Evolutionary conservation across 2,797 vertebrate species (phyloP).

Genomic region (Passerculus sandwichensis): DNA sequence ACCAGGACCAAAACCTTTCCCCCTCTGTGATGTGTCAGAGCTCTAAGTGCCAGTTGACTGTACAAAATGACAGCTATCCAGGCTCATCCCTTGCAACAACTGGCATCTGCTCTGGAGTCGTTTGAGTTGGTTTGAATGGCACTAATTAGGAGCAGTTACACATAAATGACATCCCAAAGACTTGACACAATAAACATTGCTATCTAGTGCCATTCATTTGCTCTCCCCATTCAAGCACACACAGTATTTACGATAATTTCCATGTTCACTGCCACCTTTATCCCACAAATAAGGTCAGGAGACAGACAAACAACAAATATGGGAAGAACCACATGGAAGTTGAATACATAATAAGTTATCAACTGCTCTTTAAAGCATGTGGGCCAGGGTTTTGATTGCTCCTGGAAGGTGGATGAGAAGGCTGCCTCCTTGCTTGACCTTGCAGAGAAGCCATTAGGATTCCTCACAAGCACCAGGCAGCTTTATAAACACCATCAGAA

Average conservation of each 20-base stretch:
- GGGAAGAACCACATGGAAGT: not conserved
- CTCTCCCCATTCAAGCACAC: constrained; percentile 59
- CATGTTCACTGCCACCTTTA: constrained; percentile 64
- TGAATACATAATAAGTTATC: constrained; percentile 43
- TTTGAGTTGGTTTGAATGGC: constrained; percentile 70
- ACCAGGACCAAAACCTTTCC: not conserved
- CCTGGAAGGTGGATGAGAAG: not conserved
- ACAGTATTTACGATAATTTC: constrained; percentile 66
- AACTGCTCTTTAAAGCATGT: not conserved
- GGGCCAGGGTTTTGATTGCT: not conserved
- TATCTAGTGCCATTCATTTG: constrained; percentile 67
- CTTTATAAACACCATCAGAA: not conserved
- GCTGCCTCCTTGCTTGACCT: not conserved
- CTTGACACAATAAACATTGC: constrained; percentile 70
- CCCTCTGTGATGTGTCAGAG: not conserved
- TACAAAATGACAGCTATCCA: constrained; percentile 49
- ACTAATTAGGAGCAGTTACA: constrained; percentile 73
- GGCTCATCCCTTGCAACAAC: constrained; percentile 64
- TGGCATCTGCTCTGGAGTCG: constrained; percentile 66
- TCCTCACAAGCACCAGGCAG: not conserved
- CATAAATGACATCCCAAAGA: constrained; percentile 68
- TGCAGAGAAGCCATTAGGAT: not conserved
- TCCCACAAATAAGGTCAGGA: constrained; percentile 65
- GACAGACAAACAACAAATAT: constrained; percentile 58
- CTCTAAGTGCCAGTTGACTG: constrained; percentile 29